These are phyloP conservation scores for Zapus hudsonius DNA, from an alignment of 2,113 vertebrate species.

Conservation along the genomic window DNA sequence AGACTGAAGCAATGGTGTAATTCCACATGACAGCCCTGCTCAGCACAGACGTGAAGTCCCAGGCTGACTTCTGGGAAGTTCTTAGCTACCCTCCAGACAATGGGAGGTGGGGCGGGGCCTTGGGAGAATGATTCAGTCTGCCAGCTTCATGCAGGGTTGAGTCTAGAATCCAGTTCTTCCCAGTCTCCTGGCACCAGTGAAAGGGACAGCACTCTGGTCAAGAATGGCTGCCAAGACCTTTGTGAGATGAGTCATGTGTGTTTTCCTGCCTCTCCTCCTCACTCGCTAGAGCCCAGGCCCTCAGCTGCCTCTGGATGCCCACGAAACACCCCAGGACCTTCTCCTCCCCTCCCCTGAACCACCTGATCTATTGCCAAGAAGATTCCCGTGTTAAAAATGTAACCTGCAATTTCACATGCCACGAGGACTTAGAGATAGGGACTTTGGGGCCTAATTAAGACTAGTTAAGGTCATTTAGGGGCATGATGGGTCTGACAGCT, in stretches of 20 bases:
- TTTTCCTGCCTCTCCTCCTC: not conserved
- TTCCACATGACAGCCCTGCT: accelerated
- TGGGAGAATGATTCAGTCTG: accelerated
- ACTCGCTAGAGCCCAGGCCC: no score
- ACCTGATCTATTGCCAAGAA: no score
- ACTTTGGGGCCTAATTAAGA: not conserved
- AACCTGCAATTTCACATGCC: not conserved
- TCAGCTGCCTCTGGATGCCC: not conserved
- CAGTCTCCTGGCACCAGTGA: not conserved
- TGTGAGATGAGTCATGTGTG: accelerated
- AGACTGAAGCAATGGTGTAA: accelerated
- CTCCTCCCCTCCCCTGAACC: not conserved
- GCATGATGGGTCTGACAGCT: not conserved
- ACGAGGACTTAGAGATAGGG: not conserved
- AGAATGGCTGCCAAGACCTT: not conserved
- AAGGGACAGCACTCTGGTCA: no score
- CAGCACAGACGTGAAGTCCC: no score
- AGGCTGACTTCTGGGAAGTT: accelerated
- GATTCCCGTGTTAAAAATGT: not conserved
- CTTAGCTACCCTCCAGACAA: accelerated
- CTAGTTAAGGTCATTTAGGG: not conserved
- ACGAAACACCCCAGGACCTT: not conserved
- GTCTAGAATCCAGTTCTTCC: not conserved
- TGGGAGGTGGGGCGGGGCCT: not conserved
- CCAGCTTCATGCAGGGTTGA: no score